Evolutionary conservation across 2,113 vertebrate species (phyloP).

Genomic region (Malurus melanocephalus): DNA sequence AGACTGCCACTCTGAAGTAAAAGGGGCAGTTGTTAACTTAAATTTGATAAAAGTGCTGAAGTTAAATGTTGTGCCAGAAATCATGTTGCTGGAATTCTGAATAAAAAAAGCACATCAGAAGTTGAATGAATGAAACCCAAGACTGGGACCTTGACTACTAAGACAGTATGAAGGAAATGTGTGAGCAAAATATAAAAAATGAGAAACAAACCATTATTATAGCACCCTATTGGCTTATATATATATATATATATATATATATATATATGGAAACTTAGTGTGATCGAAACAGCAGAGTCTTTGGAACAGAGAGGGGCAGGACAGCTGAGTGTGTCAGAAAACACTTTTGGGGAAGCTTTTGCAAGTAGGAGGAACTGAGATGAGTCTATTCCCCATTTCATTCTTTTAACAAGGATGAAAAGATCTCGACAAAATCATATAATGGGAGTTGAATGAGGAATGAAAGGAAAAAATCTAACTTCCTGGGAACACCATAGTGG

Average conservation of each 20-base stretch:
- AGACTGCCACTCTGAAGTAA: neutral
- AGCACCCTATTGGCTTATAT: neutral
- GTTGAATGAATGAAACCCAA: neutral
- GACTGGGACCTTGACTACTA: neutral
- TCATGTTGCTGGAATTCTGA: neutral
- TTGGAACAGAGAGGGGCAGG: neutral
- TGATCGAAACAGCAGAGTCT: neutral
- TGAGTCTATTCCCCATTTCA: neutral
- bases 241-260: too few species aligned
- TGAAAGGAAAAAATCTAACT: neutral
- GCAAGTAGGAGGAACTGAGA: neutral
- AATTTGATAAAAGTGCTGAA: neutral
- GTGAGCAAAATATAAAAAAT: neutral
- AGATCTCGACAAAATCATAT: neutral
- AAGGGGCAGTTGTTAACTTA: neutral
- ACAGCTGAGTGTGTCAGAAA: neutral
- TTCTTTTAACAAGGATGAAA: neutral
- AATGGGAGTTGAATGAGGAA: neutral
- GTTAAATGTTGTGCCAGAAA: neutral
- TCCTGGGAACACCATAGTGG: accelerated
- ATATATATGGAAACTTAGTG: neutral
- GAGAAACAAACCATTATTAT: neutral
- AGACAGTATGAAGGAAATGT: neutral
- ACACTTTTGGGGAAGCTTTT: neutral
- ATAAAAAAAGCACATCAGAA: neutral